These are phyloP conservation scores for Cygnus atratus DNA, from an alignment of 2,113 vertebrate species.

Conservation along the genomic window DNA sequence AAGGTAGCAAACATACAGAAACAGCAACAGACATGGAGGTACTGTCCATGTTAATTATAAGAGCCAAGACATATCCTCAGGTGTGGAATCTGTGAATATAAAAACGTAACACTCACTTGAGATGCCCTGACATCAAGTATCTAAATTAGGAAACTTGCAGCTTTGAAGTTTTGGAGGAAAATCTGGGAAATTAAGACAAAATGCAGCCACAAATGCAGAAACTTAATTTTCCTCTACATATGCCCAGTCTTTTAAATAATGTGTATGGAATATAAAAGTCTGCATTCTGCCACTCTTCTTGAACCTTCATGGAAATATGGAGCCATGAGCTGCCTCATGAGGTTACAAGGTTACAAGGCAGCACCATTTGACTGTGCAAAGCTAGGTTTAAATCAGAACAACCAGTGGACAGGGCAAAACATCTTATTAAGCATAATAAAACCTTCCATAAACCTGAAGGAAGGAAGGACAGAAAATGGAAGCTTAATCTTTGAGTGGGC, in stretches of 20 bases:
- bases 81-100: neutral
- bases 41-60: neutral
- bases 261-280: neutral
- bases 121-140: neutral
- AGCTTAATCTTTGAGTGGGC: neutral
- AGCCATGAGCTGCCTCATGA: neutral
- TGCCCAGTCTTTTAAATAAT: neutral
- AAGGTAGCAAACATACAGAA: neutral
- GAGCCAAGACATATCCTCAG: neutral
- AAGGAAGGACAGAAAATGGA: neutral
- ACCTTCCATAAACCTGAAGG: neutral
- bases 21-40: fast-evolving
- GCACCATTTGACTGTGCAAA: neutral
- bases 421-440: neutral
- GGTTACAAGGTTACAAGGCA: neutral
- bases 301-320: neutral
- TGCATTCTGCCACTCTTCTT: neutral
- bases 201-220: neutral
- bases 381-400: neutral
- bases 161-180: neutral
- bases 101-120: neutral
- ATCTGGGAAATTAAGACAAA: neutral
- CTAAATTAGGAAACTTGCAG: neutral
- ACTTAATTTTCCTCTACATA: neutral
- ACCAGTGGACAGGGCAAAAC: neutral